Base-by-base conservation (phyloP, 2,888 invertebrate species). In the Drosophila bunnanda region DNA sequence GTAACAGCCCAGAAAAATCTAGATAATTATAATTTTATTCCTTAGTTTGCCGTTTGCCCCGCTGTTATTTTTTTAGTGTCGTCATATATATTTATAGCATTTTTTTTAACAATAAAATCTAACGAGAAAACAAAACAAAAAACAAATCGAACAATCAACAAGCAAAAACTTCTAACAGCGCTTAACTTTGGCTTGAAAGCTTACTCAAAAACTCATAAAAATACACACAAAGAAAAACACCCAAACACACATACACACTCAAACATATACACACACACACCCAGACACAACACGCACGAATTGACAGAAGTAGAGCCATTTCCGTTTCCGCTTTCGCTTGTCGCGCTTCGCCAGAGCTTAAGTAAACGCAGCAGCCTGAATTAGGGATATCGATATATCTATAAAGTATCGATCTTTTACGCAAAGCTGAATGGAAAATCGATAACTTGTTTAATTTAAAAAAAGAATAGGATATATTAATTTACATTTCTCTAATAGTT, bases 131-230 rank as follows among this genome's bases (percentile, higher is more conserved):
- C 38, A 20, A 44, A 61, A 34, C 34, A 36, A 38, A 32, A 32
- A 71, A 43, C 46, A 20, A 69, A 44, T 22, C 36, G 17, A 53
- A 68, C 36, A 68, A 39, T 48, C 69, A 36, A 57, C 44, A 65
- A 59, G 71, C 61, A 55, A 72, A 60, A 61, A 71, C 56, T 46
- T 46, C 64, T 55, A 66, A 79, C 67, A 58, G 62, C 54, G 77
- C 70, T 61, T 80, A 75, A 83, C 81, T 72, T 78, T 71, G 78
- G 81, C 77, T 73, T 84, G 36, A 77, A 77, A 70, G 72, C 75
- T 77, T 76, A 56, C 41, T 67, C 10, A 46, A 68, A 75, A 61
- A 55, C 39, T 61, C 52, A 67, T 39, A 67, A 22, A 61, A 34
- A 71, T 9, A 65, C 43, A 78, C 30, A 62, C 46, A 71, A 10